Conservation (phyloP, 1,140 invertebrate genomes). For the Brachionus manjavacas region DNA sequence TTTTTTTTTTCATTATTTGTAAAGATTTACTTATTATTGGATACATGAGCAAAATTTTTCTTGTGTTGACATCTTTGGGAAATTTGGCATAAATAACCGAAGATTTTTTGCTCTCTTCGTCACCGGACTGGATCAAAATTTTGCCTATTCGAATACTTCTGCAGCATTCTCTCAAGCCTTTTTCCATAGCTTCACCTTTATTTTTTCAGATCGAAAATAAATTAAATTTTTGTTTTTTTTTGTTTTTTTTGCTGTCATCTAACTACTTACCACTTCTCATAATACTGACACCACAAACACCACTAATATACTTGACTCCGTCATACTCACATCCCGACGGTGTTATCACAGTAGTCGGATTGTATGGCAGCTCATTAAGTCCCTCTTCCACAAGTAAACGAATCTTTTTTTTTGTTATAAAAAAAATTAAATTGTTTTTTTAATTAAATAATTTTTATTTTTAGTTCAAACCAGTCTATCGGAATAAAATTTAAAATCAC, state of each 20-base stretch:
- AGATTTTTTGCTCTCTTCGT: constrained; percentile 89
- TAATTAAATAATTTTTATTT: neutral
- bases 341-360: constrained; percentile 78
- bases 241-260: neutral
- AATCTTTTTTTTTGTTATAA: constrained; percentile 64
- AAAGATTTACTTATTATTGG: constrained; percentile 85
- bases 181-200: constrained; percentile 88
- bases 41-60: constrained; percentile 92
- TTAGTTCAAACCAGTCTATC: constrained; percentile 70
- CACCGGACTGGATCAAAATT: constrained; percentile 84
- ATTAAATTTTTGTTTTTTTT: neutral
- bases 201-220: neutral
- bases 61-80: constrained; percentile 81
- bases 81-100: constrained; percentile 95
- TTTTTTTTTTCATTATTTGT: neutral
- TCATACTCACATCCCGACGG: constrained; percentile 67
- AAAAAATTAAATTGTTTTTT: neutral
- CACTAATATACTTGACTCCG: constrained; percentile 85
- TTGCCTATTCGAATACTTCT: constrained; percentile 83
- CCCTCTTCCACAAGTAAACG: constrained; percentile 95
- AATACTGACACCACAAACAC: constrained; percentile 97
- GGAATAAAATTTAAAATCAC: constrained; percentile 97
- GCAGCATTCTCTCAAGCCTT: constrained; percentile 91
- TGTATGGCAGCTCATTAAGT: constrained; percentile 90
- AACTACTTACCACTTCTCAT: constrained; percentile 67